These are phyloP conservation scores for Danaus chrysippus DNA, from an alignment of 2,888 invertebrate species.

Conservation along the genomic window DNA sequence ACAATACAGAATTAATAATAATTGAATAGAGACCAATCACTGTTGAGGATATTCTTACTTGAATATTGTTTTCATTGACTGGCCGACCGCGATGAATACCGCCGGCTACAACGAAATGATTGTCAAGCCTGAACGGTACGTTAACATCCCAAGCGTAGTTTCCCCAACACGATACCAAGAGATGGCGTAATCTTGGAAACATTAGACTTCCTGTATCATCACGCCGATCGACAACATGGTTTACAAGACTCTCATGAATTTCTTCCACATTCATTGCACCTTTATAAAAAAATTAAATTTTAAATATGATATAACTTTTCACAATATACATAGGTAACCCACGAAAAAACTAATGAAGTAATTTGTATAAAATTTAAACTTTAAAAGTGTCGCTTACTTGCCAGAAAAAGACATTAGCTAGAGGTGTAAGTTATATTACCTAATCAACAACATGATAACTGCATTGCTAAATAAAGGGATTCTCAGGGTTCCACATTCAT, in stretches of 20 bases:
- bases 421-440: no score
- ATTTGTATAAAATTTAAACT: no score
- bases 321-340: no score
- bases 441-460: no score
- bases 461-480: no score
- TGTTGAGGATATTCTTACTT: constrained; percentile 64
- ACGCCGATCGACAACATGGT: constrained; percentile 73
- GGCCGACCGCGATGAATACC: constrained; percentile 83
- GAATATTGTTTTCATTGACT: constrained; percentile 85
- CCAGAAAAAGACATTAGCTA: no score
- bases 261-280: constrained; percentile 74
- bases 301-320: neutral
- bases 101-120: constrained; percentile 83
- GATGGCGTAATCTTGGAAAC: constrained; percentile 83
- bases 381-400: no score
- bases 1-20: neutral
- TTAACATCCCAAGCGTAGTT: constrained; percentile 86
- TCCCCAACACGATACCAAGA: constrained; percentile 85
- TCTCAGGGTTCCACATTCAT: no score
- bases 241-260: constrained; percentile 67
- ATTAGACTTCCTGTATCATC: constrained; percentile 79
- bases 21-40: neutral
- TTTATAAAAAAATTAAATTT: constrained; percentile 31
- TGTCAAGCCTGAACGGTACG: constrained; percentile 81
- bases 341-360: no score